A percentile compares a stretch with the other conserved stretches of the same genome.
These are phyloP conservation scores for Engraulis encrasicolus DNA, from an alignment of 2,113 vertebrate genomes.

Conservation along the genomic window DNA sequence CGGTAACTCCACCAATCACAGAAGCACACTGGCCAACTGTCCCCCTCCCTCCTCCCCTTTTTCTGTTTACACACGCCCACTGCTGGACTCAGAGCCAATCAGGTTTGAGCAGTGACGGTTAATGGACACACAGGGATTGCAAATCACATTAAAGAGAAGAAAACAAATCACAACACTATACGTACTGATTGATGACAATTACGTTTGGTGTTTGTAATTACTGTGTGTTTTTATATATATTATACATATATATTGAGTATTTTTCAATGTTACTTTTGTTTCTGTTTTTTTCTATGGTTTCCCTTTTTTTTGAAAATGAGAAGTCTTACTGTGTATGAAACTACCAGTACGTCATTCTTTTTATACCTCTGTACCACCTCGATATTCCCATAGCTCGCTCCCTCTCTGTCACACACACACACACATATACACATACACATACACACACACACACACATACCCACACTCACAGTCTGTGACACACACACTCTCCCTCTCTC, in stretches of 20 bases:
- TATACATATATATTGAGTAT: constrained; percentile 50
- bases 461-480: too few relatives aligned
- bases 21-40: constrained; percentile 63
- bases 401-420: constrained; percentile 28
- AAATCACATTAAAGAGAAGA: constrained; percentile 44
- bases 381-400: constrained; percentile 15
- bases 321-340: constrained; percentile 24
- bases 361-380: constrained; percentile 24
- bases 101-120: constrained; percentile 64
- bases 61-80: constrained; percentile 71
- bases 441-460: constrained; percentile 10
- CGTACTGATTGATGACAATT: constrained; percentile 47
- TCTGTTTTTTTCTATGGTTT: constrained; percentile 57
- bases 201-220: constrained; percentile 49
- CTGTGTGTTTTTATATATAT: constrained; percentile 61
- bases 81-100: constrained; percentile 63
- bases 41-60: too few relatives aligned
- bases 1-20: constrained; percentile 57
- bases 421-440: constrained; percentile 10
- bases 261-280: constrained; percentile 56
- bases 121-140: constrained; percentile 64
- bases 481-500: not conserved
- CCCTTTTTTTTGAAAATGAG: constrained; percentile 44
- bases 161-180: constrained; percentile 58
- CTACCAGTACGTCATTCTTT: constrained; percentile 35